These are phyloP conservation scores for Cyclophora albipunctata DNA, from an alignment of 2,888 invertebrate genomes.

Conservation along the genomic window DNA sequence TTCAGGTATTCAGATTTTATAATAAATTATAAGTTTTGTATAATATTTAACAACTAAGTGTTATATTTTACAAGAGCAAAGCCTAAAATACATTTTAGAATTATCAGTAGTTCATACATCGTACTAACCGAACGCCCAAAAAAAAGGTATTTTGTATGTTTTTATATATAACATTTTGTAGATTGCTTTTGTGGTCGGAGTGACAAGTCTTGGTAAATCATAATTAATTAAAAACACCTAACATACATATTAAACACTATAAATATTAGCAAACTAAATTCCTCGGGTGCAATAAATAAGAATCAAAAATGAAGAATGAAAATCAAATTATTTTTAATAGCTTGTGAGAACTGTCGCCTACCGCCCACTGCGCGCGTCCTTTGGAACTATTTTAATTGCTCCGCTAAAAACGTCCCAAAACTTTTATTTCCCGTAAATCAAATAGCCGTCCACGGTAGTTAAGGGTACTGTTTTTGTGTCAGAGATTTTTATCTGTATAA, in stretches of 20 bases:
- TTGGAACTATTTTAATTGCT: constrained; percentile 72
- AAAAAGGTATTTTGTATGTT: too few species aligned
- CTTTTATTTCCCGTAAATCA: constrained; percentile 70
- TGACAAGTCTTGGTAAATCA: too few species aligned
- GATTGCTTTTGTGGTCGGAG: too few species aligned
- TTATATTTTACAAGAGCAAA: neutral
- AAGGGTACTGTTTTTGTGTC: constrained; percentile 19
- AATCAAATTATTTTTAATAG: constrained; percentile 72
- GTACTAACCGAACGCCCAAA: too few species aligned
- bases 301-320: too few species aligned
- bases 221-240: too few species aligned
- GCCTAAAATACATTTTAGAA: neutral
- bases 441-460: constrained; percentile 60
- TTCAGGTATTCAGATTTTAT: too few species aligned
- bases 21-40: too few species aligned
- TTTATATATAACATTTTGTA: too few species aligned
- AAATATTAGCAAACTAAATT: too few species aligned
- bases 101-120: neutral
- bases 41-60: too few species aligned
- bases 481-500: constrained; percentile 11
- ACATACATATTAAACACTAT: too few species aligned
- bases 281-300: constrained; percentile 9
- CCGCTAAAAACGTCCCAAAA: constrained; percentile 62
- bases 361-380: constrained; percentile 69
- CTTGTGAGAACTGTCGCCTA: constrained; percentile 72